Evolutionary conservation across 2,888 invertebrate genomes (phyloP), one percentile per base, ranked within the genome.

Genomic region (Ligdia adustata): DNA sequence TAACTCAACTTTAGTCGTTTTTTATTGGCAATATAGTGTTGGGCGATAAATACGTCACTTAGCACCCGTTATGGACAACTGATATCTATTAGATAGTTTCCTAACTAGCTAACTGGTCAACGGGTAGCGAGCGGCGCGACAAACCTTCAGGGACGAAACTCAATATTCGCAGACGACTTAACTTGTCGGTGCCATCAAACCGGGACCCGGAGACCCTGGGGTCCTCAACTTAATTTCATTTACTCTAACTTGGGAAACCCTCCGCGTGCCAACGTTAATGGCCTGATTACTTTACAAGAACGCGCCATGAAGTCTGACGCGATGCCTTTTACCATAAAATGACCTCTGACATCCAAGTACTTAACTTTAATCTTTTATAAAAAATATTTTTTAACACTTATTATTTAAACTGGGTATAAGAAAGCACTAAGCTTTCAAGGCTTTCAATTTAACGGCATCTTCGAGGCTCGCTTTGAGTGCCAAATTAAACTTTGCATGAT

Each of bases 201-300:
- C 18, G n/a, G n/a, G 33, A 42, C 44, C 45, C 28, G 49, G 22
- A 24, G n/a, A 5, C 46, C 38, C 44, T 28, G 15, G 41, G 28
- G 50, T 31, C 44, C 26, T 39, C 29, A 26, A 40, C 37, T 48
- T 46, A 55, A 55, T 52, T 55, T 38, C 45, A 57, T 57, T 55
- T 45, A 12, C 32, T 22, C 20, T 15, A 34, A 48, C 31, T 48
- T 52, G 43, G 42, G 31, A 55, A 47, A 41, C 38, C 31, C 9
- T 28, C 11, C 28, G 9, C 39, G 22, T 24, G 9, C 9, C 16
- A 16, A 12, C 28, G 24, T 9, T 27, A 40, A 47, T 40, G 46
- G 40, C 4, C 34, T 47, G 46, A 35, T 47, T 40, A 47, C 31
- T 47, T 35, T 35, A 12, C 14, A 34, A 29, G 27, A 14, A 22